phyloP scores from a whole-genome alignment of 2,113 vertebrate species.

The Xiphophorus maculatus region DNA sequence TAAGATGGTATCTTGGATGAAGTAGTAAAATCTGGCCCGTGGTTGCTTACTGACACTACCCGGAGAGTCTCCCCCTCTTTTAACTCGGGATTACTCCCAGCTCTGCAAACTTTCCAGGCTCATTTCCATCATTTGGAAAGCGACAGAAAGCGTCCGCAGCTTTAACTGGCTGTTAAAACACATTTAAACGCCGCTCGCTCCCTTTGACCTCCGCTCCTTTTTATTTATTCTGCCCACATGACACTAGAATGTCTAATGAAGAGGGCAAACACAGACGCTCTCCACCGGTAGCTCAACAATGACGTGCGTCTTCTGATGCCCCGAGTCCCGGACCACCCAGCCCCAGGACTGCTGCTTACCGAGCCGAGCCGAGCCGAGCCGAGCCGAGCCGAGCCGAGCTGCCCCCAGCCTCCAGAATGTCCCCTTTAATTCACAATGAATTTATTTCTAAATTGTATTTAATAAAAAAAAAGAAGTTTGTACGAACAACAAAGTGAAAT shows the following conservation, averaged over 20 bases:
- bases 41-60: conserved; percentile 61
- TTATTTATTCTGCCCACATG: conserved; percentile 72
- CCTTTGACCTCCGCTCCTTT: conserved; percentile 71
- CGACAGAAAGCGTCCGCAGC: conserved; percentile 49
- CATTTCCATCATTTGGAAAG: conserved; percentile 74
- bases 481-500: no score
- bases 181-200: conserved; percentile 69
- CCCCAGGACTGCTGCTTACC: conserved; percentile 48
- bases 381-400: no score
- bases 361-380: neutral
- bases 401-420: no score
- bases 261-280: conserved; percentile 77
- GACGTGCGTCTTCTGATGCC: conserved; percentile 41
- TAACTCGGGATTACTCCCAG: conserved; percentile 79
- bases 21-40: neutral
- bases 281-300: conserved; percentile 49
- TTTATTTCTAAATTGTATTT: neutral
- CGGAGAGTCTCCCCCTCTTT: conserved; percentile 68
- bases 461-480: no score
- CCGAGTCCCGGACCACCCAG: conserved; percentile 68
- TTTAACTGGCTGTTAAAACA: conserved; percentile 80
- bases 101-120: conserved; percentile 79
- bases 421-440: conserved; percentile 4
- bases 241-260: conserved; percentile 82
- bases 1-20: neutral